phyloP scores from a whole-genome alignment of 2,888 invertebrate genomes.

The Mayetiola destructor region DNA sequence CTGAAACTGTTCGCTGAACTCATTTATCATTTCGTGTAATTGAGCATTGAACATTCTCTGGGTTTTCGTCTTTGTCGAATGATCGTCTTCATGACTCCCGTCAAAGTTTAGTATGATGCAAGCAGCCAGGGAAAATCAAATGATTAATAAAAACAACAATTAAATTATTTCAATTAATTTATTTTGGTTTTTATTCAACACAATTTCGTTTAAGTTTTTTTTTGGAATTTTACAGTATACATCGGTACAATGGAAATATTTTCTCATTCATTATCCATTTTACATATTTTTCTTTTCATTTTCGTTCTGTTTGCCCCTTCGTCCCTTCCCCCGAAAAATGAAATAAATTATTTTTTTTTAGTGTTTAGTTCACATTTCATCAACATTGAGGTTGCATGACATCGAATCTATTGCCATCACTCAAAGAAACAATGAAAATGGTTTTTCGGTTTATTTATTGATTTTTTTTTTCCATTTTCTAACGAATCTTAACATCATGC shows the following conservation, averaged over 20 bases:
- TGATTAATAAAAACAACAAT: background rate
- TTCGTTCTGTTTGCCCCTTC: background rate
- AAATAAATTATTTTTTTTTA: no score
- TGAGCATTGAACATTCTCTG: no score
- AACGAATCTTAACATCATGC: no score
- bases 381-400: conserved; percentile 4
- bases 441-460: no score
- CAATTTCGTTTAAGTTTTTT: conserved; percentile 1
- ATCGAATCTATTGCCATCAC: conserved; percentile 5
- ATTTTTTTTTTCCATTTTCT: no score
- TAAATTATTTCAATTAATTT: conserved; percentile 8
- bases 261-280: background rate
- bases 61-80: no score
- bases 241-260: conserved; percentile 1
- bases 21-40: no score
- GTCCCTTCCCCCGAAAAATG: background rate
- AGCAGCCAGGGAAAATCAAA: no score
- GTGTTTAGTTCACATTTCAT: background rate
- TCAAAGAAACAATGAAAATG: no score
- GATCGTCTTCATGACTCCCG: no score
- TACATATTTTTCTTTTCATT: background rate
- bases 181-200: conserved; percentile 7
- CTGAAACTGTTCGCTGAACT: no score
- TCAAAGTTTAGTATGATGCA: no score
- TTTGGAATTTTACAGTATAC: background rate